phyloP scores from a whole-genome alignment of 2,113 vertebrate genomes.

The Regulus satrapa region DNA sequence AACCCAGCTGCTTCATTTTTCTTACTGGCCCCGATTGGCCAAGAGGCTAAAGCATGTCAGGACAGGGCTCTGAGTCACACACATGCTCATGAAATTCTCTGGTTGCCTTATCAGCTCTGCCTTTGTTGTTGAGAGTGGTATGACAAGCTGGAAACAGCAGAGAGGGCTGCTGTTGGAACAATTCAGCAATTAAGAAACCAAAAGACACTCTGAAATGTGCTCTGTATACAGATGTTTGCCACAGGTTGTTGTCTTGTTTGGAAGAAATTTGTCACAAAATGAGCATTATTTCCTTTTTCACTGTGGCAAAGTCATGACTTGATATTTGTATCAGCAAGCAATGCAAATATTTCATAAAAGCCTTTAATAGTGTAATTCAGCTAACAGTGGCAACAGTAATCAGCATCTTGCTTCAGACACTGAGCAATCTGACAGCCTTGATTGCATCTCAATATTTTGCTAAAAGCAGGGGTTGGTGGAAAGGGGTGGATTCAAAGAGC shows the following conservation, averaged over 20 bases:
- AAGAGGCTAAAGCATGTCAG: background rate
- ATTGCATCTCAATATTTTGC: slow-evolving; percentile 47
- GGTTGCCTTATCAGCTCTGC: background rate
- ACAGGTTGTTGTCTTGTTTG: background rate
- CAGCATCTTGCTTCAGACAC: slow-evolving; percentile 5
- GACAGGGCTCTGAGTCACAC: background rate
- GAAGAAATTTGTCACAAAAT: background rate
- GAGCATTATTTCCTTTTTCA: background rate
- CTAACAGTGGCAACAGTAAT: slow-evolving; percentile 29
- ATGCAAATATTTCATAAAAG: slow-evolving; percentile 30
- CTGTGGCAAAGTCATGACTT: background rate
- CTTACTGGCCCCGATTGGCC: accelerated
- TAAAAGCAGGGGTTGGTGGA: slow-evolving; percentile 30
- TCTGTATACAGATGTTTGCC: background rate
- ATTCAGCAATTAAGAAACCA: slow-evolving; percentile 6
- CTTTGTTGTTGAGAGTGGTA: background rate
- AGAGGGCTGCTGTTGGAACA: background rate
- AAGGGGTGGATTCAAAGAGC: background rate
- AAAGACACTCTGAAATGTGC: background rate
- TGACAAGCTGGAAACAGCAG: background rate
- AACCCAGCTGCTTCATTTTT: background rate
- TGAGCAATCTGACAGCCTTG: slow-evolving; percentile 45
- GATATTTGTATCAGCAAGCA: slow-evolving; percentile 43
- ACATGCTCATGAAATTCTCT: background rate
- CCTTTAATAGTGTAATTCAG: slow-evolving; percentile 44